Evolutionary conservation across 2,113 vertebrate species (phyloP).

Genomic region (Rhea americana): DNA sequence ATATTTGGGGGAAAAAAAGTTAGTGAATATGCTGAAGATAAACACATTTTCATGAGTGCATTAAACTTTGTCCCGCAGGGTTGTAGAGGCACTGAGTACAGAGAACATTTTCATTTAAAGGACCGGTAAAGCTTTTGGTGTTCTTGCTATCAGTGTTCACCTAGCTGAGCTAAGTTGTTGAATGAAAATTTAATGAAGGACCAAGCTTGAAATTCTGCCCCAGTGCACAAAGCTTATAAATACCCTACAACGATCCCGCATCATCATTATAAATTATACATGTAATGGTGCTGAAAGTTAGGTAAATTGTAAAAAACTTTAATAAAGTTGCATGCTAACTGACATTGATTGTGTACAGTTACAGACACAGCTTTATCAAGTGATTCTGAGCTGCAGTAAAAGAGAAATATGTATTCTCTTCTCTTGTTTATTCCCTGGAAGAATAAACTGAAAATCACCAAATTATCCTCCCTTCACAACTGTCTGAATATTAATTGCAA

Average conservation of each 20-base stretch:
- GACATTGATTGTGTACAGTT: constrained; percentile 70
- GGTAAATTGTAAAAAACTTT: constrained; percentile 77
- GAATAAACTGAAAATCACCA: constrained; percentile 76
- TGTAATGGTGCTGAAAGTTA: constrained; percentile 76
- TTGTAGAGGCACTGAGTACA: neutral
- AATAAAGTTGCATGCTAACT: constrained; percentile 77
- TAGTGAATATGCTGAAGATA: constrained; percentile 13
- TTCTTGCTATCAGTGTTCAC: constrained; percentile 58
- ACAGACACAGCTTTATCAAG: constrained; percentile 71
- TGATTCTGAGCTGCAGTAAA: constrained; percentile 58
- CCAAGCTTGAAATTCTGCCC: constrained; percentile 76
- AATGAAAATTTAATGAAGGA: constrained; percentile 77
- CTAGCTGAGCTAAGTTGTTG: constrained; percentile 64
- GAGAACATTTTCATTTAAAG: constrained; percentile 45
- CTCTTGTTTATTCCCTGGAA: constrained; percentile 74
- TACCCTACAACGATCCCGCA: constrained; percentile 63
- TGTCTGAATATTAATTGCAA: constrained; percentile 77
- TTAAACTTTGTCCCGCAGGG: neutral
- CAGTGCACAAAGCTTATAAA: constrained; percentile 72
- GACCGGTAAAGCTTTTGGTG: constrained; percentile 9
- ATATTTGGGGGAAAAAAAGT: constrained; percentile 6
- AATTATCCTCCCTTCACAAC: constrained; percentile 75
- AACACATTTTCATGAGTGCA: neutral
- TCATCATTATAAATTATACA: constrained; percentile 76
- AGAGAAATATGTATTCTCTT: constrained; percentile 48